phyloP scores from a whole-genome alignment of 2,113 vertebrate genomes.

The Microcebus ravelobensis region DNA sequence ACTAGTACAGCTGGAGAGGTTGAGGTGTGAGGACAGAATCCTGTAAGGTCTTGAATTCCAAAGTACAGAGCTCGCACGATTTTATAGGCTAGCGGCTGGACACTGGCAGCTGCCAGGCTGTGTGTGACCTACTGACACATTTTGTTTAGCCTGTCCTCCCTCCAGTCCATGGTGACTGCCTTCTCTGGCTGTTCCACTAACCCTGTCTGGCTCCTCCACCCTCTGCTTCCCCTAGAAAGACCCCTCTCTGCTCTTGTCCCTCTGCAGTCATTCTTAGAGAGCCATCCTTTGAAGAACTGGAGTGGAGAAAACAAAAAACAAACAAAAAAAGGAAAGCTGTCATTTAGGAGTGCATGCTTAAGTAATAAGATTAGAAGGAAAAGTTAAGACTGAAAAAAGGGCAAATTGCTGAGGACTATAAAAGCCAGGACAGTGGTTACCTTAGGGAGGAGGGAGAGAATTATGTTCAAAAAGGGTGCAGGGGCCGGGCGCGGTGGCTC shows the following conservation, averaged over 20 bases:
- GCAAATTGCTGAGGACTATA: not conserved
- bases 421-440: not conserved
- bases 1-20: not conserved
- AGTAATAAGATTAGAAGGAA: not conserved
- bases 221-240: not conserved
- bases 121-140: not conserved
- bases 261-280: not conserved
- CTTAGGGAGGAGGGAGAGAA: not conserved
- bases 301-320: not conserved
- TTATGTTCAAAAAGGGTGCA: not conserved
- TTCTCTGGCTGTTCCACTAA: not conserved
- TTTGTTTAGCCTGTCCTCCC: not conserved
- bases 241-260: no score
- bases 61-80: not conserved
- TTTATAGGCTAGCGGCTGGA: not conserved
- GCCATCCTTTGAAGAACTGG: not conserved
- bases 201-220: not conserved
- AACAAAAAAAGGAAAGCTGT: not conserved
- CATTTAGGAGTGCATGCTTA: not conserved
- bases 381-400: not conserved
- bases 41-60: not conserved
- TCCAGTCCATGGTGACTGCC: no score
- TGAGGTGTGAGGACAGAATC: no score
- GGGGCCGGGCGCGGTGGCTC: no score
- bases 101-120: not conserved